phyloP scores from a whole-genome alignment of 2,888 invertebrate species.

The Abrostola triplasia region DNA sequence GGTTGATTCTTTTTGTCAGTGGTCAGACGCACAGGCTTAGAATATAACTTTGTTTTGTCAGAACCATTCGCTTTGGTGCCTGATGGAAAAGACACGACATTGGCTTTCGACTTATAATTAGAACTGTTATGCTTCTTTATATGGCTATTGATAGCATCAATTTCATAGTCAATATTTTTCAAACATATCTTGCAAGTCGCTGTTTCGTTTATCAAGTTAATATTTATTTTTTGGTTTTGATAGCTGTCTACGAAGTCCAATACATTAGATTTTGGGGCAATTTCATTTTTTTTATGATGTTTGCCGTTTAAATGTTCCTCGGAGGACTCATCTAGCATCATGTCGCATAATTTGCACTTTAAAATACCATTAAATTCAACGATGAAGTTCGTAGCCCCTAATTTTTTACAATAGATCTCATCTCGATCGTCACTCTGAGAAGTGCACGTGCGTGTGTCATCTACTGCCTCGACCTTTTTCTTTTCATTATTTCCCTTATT shows the following conservation, averaged over 20 bases:
- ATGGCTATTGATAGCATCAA: slow-evolving; percentile 26
- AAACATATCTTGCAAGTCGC: slow-evolving; percentile 40
- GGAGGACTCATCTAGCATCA: neutral
- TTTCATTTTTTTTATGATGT: slow-evolving; percentile 26
- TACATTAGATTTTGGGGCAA: neutral
- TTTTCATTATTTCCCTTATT: slow-evolving; percentile 14
- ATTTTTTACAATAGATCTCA: slow-evolving; percentile 35
- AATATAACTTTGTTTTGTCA: slow-evolving; percentile 27
- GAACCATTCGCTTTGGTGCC: slow-evolving; percentile 25
- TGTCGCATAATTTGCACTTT: slow-evolving; percentile 31
- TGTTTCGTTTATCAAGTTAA: slow-evolving; percentile 31
- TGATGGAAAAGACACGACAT: neutral
- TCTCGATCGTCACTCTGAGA: slow-evolving; percentile 20
- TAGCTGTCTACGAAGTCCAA: slow-evolving; percentile 24
- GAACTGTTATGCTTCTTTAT: slow-evolving; percentile 25
- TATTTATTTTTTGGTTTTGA: slow-evolving; percentile 28
- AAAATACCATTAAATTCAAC: neutral
- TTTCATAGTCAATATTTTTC: slow-evolving; percentile 27
- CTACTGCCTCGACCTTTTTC: neutral
- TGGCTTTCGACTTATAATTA: slow-evolving; percentile 11
- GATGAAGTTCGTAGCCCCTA: slow-evolving; percentile 24
- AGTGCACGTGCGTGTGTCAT: neutral
- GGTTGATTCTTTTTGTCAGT: neutral
- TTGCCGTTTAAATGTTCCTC: slow-evolving; percentile 11
- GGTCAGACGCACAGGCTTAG: slow-evolving; percentile 23